Conservation (phyloP, 37 sponge, comb jelly and placozoan genomes). For the Eunapius fragilis region DNA sequence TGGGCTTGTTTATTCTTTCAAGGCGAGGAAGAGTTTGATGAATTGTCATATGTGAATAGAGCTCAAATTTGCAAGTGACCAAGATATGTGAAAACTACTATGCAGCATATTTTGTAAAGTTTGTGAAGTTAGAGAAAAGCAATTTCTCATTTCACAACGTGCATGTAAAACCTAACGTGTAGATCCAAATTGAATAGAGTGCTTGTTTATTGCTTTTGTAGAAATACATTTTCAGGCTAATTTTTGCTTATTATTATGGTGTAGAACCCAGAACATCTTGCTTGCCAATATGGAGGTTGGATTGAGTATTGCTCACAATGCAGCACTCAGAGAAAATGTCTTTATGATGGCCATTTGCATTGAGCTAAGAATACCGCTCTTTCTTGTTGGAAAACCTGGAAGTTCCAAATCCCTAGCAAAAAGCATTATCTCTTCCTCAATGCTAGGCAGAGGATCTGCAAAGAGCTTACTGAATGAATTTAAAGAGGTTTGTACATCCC, state of each 20-base stretch:
- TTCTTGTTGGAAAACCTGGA: conserved; percentile 78
- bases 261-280: conserved; percentile 54
- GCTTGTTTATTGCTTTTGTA: too few relatives aligned
- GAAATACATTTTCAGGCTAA: too few relatives aligned
- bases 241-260: neutral
- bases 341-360: conserved; percentile 85
- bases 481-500: conserved; percentile 29
- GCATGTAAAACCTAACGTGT: too few relatives aligned
- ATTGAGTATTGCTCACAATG: conserved; percentile 61
- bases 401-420: conserved; percentile 82
- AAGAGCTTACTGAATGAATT: conserved; percentile 33
- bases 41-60: too few relatives aligned
- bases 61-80: too few relatives aligned
- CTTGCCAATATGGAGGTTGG: conserved; percentile 66
- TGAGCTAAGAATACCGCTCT: conserved; percentile 72
- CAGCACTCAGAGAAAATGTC: conserved; percentile 75
- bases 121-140: too few relatives aligned
- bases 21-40: too few relatives aligned
- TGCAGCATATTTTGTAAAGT: too few relatives aligned
- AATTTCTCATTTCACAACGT: too few relatives aligned
- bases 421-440: conserved; percentile 48
- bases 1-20: too few relatives aligned
- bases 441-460: conserved; percentile 50
- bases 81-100: too few relatives aligned
- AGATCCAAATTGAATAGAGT: too few relatives aligned